Evolutionary conservation across 2,113 vertebrate species (phyloP).

Genomic region (Charadrius vociferus): DNA sequence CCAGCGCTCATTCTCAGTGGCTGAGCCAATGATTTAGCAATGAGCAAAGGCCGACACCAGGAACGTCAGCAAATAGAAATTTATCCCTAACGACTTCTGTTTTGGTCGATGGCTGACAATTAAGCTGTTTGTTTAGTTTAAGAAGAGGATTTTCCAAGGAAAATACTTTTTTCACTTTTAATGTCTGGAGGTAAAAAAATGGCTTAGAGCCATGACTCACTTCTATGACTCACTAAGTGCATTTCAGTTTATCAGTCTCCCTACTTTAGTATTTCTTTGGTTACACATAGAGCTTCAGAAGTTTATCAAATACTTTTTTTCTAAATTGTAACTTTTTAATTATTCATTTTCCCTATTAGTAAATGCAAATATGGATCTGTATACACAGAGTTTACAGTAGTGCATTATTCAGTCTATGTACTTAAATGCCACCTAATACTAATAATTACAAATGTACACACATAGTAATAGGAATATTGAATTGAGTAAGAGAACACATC

Average conservation of each 20-base stretch:
- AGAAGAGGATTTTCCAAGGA: neutral
- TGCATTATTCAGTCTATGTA: neutral
- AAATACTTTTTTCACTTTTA: neutral
- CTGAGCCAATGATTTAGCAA: neutral
- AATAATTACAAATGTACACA: neutral
- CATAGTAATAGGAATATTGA: neutral
- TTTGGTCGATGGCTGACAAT: neutral
- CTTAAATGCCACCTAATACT: neutral
- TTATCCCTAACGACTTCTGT: neutral
- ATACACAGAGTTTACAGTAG: neutral
- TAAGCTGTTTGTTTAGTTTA: neutral
- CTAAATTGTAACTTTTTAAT: neutral
- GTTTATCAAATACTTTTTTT: neutral
- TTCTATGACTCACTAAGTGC: neutral
- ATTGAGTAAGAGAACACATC: neutral
- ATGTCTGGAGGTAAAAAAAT: neutral
- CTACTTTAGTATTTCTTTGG: neutral
- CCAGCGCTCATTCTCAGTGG: neutral
- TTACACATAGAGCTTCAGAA: neutral
- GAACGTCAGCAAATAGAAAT: neutral
- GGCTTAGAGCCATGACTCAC: neutral
- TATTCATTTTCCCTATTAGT: neutral
- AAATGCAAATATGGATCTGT: neutral
- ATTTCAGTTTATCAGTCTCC: neutral
- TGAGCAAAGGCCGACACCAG: neutral